Percentiles rank a stretch among this genome's conserved stretches.
Conservation (phyloP, 2,888 invertebrate species). For the Sminthurides aquaticus region DNA sequence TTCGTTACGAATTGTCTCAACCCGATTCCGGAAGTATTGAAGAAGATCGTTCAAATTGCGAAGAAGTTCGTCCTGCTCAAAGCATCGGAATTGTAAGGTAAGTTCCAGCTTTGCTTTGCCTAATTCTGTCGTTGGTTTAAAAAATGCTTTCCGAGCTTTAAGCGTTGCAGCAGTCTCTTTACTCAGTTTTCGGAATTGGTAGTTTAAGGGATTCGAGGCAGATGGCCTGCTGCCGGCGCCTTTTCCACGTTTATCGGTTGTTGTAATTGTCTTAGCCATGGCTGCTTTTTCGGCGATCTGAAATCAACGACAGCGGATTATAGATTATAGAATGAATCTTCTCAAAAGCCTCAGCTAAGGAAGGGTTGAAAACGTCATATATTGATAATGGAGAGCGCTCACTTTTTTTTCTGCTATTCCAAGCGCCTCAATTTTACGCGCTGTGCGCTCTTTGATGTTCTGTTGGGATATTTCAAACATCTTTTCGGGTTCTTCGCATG, state of each 20-base stretch:
- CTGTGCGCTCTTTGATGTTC: not conserved
- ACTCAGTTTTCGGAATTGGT: not conserved
- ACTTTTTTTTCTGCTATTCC: conserved; percentile 10
- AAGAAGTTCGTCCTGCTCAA: conserved; percentile 58
- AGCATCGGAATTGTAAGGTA: conserved; percentile 36
- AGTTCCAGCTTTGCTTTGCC: conserved; percentile 26
- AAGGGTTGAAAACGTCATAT: no score
- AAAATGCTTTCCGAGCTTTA: conserved; percentile 35
- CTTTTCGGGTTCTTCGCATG: conserved; percentile 50
- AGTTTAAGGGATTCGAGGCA: not conserved
- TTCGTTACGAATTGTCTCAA: conserved; percentile 54
- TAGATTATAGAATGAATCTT: no score
- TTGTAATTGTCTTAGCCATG: not conserved
- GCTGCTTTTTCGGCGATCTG: no score
- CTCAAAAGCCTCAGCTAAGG: no score
- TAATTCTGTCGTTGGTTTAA: conserved; percentile 27
- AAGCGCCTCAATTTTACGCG: conserved; percentile 15
- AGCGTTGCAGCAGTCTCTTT: conserved; percentile 27
- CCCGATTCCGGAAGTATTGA: conserved; percentile 58
- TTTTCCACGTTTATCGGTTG: not conserved
- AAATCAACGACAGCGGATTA: no score
- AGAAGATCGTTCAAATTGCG: conserved; percentile 55
- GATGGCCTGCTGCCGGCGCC: conserved; percentile 11
- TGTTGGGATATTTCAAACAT: conserved; percentile 28
- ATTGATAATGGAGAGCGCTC: no score